Evolutionary conservation across 2,888 invertebrate species (phyloP), one percentile per base, ranked within the genome.

Genomic region (Ormyrus rosae): DNA sequence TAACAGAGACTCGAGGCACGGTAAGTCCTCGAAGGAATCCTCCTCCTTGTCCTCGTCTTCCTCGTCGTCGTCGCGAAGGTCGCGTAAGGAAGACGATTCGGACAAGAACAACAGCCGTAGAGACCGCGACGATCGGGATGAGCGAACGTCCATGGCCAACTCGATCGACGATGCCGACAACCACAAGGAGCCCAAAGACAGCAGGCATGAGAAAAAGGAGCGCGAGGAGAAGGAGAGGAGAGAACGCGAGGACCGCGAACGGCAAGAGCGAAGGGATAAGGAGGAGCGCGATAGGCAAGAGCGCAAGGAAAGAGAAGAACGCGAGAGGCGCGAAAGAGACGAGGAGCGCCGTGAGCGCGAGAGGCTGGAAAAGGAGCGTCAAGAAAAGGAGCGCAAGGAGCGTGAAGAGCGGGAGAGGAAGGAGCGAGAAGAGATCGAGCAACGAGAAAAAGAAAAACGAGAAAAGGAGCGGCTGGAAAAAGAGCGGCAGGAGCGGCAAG

Each of bases 51-150:
- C 81, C 10, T 74, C 78, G n/a, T 64, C 74, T 9, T 55, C 78
- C 1, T 68, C 78, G 50, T 65, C 75, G n/a, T 75, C 87, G 83
- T 84, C 87, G 84, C 85, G 87, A 76, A 87, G 89, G 83, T 85
- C 87, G 76, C 86, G 88, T n/a, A 90, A 90, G 63, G 90, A 88
- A 13, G 90, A 89, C 45, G 78, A 72, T 50, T 87, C 55, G 11
- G 83, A 82, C 50, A 80, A 82, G 61, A 19, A 1, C 19, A 19
- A 19, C 19, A 83, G 77, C 53, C 83, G 84, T 45, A 81, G 83
- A 46, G 83, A 86, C 13, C 79, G 74, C 77, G 80, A 81, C 7
- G 78, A 83, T 1, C 77, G 69, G 2, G 72, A 69, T 46, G 81
- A 72, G 34, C 80, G 71, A 6, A 46, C 11, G n/a, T 46, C 64